Base-by-base conservation (phyloP, 92 coral and sea anemone species). In the Epizoanthus rinbou region DNA sequence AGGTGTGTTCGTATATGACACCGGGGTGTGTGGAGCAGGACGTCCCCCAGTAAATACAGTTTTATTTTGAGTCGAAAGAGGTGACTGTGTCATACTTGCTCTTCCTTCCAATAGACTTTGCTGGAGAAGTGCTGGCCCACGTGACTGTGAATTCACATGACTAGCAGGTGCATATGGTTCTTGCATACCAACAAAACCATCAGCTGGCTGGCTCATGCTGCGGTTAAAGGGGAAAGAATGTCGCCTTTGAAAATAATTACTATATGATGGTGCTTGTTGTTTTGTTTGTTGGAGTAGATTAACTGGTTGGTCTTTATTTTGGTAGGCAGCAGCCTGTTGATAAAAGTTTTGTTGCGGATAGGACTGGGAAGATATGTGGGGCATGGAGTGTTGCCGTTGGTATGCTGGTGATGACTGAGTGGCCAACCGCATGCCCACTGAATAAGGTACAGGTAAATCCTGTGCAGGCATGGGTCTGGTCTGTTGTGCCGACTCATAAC, bases 171-270 rank as follows among this genome's bases (percentile, higher is more conserved):
- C 43, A 62, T 78, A 78, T 0, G 71, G 58, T 60, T 78, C 82
- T 62, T 78, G 82, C 82, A 78, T 62, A 78, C 70, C 70, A n/a
- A 28, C 18, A 31, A 62, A 78, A 19, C 83, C 86, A 68, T 82
- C 90, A 28, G 64, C 70, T 63, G 92, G 88, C 66, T 93, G 98
- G 79, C 72, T 87, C 70, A 76, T 83, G 62, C 73, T 82, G 18
- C 95, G 95, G 70, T 90, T 88, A 64, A 93, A 73, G 5, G 98
- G 98, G 72, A 93, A 91, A 18, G 98, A 93, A 81, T 93, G 92
- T 56, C 98, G 74, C 41, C 98, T 80, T 45, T 92, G 91, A 62
- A 89, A 89, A 71, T 89, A 90, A 69, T 87, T 78, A 33, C 9
- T 60, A 62, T 78, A 78, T 59, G 67, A 33, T 18, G 82, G 71